Base-by-base conservation (phyloP, 2,113 vertebrate genomes). In the Pterocles orientalis region DNA sequence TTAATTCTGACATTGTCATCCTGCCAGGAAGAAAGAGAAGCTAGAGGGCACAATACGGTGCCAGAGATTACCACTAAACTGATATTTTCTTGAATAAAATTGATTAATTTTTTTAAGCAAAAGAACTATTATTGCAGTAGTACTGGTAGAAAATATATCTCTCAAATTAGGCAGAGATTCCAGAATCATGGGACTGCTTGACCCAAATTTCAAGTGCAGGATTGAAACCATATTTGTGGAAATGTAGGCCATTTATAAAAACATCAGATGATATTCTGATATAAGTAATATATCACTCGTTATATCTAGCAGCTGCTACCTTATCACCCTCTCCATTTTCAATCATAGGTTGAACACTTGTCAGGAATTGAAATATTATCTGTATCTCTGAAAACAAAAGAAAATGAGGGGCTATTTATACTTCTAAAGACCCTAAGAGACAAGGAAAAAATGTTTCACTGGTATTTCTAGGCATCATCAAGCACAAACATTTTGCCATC, bases 1-100 rank as follows among this genome's bases (percentile, higher is more conserved):
- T 90, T 90, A 80, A 86, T 90, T 96, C 76, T 86, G 72, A 78
- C 68, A 64, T 28, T 85, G 69, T 69, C 82, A 83, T 64, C 69
- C 54, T 78, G 56, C 72, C 88, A 86, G 51, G 92, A 86, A 81
- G 29, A 87, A 91, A 62, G 28, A 70, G 77, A 89, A 84, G 66
- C 83, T 57, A 72, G 82, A 92, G 65, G 68, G 80, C 69, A 93
- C 71, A 77, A 92, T 53, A 47, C 7, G 12, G 77, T 93, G 61
- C 34, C 86, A 92, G 65, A 78, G 69, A 95, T 69, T 90, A 76
- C 56, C 25, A 82, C 48, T 94, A 91, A 76, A 89, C 9, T 79
- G 90, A 50, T 87, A 72, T 85, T 92, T 92, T 69, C 81, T 54
- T 85, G 47, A 91, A 93, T 94, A 94, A 89, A 33, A 87, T 66